A percentile compares a stretch with the other conserved stretches of the same genome.
These are phyloP conservation scores for Clunio marinus DNA, from an alignment of 2,888 invertebrate species.

Conservation along the genomic window DNA sequence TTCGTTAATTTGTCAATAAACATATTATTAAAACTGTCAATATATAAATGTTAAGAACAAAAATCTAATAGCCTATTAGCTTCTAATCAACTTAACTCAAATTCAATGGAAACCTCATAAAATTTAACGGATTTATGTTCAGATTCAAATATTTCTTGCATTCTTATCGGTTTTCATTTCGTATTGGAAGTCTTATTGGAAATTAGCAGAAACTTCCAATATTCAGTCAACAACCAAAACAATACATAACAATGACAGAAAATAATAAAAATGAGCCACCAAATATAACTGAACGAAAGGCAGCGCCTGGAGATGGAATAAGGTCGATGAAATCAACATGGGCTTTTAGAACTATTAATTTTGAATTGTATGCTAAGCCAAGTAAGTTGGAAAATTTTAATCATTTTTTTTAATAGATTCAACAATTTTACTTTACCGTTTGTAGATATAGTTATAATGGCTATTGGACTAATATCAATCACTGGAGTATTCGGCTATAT, in stretches of 20 bases:
- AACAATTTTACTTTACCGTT: conserved; percentile 40
- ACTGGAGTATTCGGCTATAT: conserved; percentile 73
- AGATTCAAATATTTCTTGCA: too few relatives aligned
- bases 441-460: conserved; percentile 84
- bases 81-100: too few relatives aligned
- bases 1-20: too few relatives aligned
- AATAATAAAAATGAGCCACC: background rate
- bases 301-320: conserved; percentile 69
- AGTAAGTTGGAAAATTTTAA: conserved; percentile 10
- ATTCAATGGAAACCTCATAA: too few relatives aligned
- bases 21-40: too few relatives aligned
- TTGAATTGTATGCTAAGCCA: conserved; percentile 83
- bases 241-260: background rate
- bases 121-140: too few relatives aligned
- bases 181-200: too few relatives aligned
- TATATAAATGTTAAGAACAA: too few relatives aligned
- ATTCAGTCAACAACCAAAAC: too few relatives aligned
- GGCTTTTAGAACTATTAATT: conserved; percentile 78
- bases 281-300: conserved; percentile 5
- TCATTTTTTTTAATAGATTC: conserved; percentile 16
- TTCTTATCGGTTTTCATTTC: too few relatives aligned
- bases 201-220: too few relatives aligned
- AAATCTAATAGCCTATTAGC: too few relatives aligned
- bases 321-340: conserved; percentile 68
- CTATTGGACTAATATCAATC: conserved; percentile 70